These are phyloP conservation scores for Myoxocephalus aenaeus DNA, from an alignment of 2,797 vertebrate species.

Conservation along the genomic window DNA sequence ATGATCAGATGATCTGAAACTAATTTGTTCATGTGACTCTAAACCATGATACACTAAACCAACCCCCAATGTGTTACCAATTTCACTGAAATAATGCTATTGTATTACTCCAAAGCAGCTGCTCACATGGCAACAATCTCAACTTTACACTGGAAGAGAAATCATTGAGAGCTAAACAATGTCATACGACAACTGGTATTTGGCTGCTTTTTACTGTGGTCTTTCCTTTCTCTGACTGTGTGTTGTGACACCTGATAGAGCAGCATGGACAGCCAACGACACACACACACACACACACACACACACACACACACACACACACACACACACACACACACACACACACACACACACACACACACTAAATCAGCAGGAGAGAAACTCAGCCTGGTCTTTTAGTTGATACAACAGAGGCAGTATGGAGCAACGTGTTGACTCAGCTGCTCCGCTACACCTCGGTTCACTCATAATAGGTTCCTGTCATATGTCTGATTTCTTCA, in stretches of 20 bases:
- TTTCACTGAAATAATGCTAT: background rate
- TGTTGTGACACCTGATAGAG: constrained; percentile 64
- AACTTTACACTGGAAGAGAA: background rate
- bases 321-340: constrained; percentile 21
- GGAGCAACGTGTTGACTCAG: constrained; percentile 78
- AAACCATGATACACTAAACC: background rate
- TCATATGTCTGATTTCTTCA: constrained; percentile 29
- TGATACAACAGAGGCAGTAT: constrained; percentile 63
- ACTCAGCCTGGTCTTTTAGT: constrained; percentile 55
- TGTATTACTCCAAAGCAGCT: background rate
- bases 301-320: constrained; percentile 29
- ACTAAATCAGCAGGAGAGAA: constrained; percentile 64
- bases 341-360: constrained; percentile 32
- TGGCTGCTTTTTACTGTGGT: constrained; percentile 18
- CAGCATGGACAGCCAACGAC: constrained; percentile 24
- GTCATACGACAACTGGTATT: background rate
- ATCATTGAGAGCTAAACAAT: background rate
- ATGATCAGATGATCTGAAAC: background rate
- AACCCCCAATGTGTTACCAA: background rate
- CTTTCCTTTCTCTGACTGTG: background rate
- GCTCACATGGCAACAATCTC: background rate
- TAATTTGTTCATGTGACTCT: background rate
- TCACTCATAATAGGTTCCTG: constrained; percentile 32
- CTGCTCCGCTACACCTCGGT: constrained; percentile 64
- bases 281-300: constrained; percentile 31